phyloP scores from a whole-genome alignment of 2,113 vertebrate genomes.

The Ailuropoda melanoleuca region DNA sequence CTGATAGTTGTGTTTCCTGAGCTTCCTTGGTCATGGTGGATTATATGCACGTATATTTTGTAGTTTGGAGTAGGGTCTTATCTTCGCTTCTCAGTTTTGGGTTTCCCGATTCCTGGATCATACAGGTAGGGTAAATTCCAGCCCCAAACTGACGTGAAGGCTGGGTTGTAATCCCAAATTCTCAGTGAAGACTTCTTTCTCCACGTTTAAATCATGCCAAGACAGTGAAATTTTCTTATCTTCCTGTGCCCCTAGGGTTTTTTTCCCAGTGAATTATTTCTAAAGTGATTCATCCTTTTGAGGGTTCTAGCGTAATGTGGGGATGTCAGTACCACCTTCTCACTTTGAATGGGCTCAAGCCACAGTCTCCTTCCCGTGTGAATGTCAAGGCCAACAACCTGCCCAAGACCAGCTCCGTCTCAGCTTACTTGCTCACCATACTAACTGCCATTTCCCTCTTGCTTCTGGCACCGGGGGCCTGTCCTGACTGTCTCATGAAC shows the following conservation, averaged over 20 bases:
- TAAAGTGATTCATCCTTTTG: conserved; percentile 2
- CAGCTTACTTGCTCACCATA: not conserved
- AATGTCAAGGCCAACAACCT: not conserved
- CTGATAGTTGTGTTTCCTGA: not conserved
- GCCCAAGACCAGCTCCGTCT: not conserved
- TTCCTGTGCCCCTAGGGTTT: not conserved
- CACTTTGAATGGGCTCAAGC: not conserved
- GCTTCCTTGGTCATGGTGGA: not conserved
- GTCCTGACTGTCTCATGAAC: not conserved
- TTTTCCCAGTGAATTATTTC: not conserved
- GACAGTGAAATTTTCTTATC: conserved; percentile 1
- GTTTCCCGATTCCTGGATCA: not conserved
- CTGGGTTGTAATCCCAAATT: not conserved
- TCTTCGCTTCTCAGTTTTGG: not conserved
- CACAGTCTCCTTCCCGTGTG: not conserved
- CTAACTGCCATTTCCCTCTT: not conserved
- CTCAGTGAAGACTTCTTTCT: not conserved
- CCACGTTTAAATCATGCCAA: not conserved
- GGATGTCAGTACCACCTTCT: not conserved
- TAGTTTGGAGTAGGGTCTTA: not conserved
- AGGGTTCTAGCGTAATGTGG: not conserved
- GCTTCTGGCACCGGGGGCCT: not conserved
- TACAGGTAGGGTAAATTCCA: not conserved
- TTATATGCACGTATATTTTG: not conserved
- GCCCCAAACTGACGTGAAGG: not conserved